Evolutionary conservation across 2,113 vertebrate genomes (phyloP).

Genomic region (Lepus europaeus): DNA sequence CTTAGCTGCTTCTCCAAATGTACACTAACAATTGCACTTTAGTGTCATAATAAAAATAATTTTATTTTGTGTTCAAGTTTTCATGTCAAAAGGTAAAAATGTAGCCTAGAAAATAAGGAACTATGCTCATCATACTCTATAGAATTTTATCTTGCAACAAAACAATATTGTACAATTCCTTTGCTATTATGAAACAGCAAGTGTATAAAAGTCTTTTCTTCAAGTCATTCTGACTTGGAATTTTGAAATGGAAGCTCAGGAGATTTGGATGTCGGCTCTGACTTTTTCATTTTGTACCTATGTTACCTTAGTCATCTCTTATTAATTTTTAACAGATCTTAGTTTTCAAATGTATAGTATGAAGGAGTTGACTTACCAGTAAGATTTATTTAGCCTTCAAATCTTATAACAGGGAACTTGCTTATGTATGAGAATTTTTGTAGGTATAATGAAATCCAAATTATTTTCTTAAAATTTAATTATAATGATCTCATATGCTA

Average conservation of each 20-base stretch:
- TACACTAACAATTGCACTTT: neutral
- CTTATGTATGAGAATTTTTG: conserved; percentile 16
- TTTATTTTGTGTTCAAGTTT: conserved; percentile 28
- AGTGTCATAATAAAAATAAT: conserved; percentile 38
- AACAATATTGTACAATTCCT: neutral
- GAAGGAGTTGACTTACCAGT: neutral
- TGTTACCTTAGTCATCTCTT: neutral
- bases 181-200: neutral
- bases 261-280: neutral
- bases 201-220: neutral
- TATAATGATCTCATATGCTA: neutral
- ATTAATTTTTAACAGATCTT: neutral
- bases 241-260: neutral
- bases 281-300: neutral
- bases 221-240: conserved; percentile 3
- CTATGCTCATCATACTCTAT: neutral
- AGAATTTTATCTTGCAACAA: conserved; percentile 25
- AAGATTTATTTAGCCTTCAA: conserved; percentile 12
- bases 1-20: neutral
- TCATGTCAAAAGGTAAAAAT: conserved; percentile 21
- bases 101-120: conserved; percentile 12
- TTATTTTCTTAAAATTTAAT: conserved; percentile 36
- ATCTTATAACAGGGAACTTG: neutral
- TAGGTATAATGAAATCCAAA: conserved; percentile 16
- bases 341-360: neutral